Conservation (phyloP, 1,140 invertebrate species). For the Drosophila sproati region DNA sequence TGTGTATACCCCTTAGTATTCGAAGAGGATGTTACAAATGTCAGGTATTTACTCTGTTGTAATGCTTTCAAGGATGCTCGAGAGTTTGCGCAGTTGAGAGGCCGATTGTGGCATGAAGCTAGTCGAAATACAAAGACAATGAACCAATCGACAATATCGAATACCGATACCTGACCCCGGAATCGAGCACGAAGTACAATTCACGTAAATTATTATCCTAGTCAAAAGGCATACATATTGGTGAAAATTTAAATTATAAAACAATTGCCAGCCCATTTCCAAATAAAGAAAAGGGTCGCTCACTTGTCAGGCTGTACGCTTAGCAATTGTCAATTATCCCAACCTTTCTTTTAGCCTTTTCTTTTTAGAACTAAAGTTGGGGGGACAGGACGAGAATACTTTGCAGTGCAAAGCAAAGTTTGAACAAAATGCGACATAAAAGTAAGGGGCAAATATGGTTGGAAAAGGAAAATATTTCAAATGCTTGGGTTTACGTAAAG, state of each 20-base stretch:
- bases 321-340: conserved; percentile 49
- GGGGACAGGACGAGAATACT: conserved; percentile 36
- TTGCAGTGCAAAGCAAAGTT: conserved; percentile 51
- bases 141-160: conserved; percentile 40
- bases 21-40: neutral
- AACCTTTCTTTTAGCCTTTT: conserved; percentile 25
- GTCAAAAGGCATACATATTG: conserved; percentile 13
- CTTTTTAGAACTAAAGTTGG: neutral
- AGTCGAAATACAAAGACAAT: conserved; percentile 55
- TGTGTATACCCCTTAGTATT: neutral
- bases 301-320: conserved; percentile 45
- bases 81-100: conserved; percentile 40
- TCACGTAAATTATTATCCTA: conserved; percentile 21
- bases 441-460: neutral
- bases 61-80: neutral
- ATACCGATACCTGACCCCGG: conserved; percentile 43
- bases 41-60: conserved; percentile 2
- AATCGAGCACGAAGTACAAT: conserved; percentile 25
- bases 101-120: conserved; percentile 23
- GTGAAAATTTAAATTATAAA: conserved; percentile 56
- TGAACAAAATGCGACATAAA: conserved; percentile 52
- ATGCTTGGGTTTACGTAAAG: conserved; percentile 48
- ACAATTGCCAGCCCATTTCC: conserved; percentile 39
- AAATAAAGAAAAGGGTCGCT: conserved; percentile 24
- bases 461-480: conserved; percentile 16